phyloP scores from a whole-genome alignment of 2,797 vertebrate genomes.

The Kryptopterus vitreolus region DNA sequence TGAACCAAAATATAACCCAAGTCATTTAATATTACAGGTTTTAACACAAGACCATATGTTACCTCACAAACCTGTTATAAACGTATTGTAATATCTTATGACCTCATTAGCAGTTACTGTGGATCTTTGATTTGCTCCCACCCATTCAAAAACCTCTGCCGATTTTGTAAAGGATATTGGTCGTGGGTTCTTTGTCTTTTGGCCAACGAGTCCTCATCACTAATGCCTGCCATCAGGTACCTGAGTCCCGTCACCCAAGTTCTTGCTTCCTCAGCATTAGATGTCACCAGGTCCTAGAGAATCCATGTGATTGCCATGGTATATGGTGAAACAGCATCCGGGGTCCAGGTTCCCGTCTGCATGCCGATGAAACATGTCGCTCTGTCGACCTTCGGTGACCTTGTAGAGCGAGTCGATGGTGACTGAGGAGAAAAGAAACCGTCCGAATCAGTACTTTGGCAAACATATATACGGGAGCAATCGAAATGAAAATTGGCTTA shows the following conservation, averaged over 20 bases:
- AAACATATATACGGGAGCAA: neutral
- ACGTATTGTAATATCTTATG: neutral
- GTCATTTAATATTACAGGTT: neutral
- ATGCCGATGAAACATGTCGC: conserved; percentile 92
- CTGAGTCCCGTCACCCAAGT: conserved; percentile 97
- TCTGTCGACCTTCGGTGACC: conserved; percentile 92
- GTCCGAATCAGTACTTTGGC: neutral
- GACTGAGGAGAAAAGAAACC: conserved; percentile 70
- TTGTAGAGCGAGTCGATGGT: conserved; percentile 98
- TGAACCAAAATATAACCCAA: neutral
- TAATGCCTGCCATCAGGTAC: conserved; percentile 97
- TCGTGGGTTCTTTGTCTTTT: conserved; percentile 91
- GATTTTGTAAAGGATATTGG: conserved; percentile 91
- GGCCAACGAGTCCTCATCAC: conserved; percentile 93
- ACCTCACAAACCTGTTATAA: neutral
- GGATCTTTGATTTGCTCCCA: neutral
- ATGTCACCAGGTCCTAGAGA: conserved; percentile 91
- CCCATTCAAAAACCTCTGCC: neutral
- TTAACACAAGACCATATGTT: neutral
- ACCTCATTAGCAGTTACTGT: neutral
- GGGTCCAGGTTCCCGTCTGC: conserved; percentile 88
- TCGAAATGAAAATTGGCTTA: neutral
- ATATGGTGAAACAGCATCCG: conserved; percentile 93
- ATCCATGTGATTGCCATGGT: conserved; percentile 97
- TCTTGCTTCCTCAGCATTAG: conserved; percentile 91